phyloP scores from a whole-genome alignment of 2,888 invertebrate genomes.

The Athalia circularis region DNA sequence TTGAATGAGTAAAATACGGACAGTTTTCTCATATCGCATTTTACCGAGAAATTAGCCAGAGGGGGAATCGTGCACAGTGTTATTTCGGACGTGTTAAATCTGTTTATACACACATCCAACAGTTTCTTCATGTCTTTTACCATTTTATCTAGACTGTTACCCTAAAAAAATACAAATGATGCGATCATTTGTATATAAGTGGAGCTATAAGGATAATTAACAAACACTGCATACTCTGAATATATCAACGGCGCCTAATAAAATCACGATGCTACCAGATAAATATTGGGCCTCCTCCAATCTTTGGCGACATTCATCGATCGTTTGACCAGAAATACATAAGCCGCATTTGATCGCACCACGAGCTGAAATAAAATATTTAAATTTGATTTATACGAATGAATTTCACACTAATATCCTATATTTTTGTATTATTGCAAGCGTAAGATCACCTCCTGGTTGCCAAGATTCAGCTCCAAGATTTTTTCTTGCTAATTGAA shows the following conservation, averaged over 20 bases:
- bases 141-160: conserved; percentile 54
- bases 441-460: conserved; percentile 53
- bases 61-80: conserved; percentile 66
- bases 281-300: conserved; percentile 55
- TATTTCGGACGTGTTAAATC: conserved; percentile 58
- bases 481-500: conserved; percentile 63
- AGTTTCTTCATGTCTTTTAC: conserved; percentile 56
- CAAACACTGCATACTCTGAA: conserved; percentile 57
- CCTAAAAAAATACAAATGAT: conserved; percentile 48
- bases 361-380: conserved; percentile 53
- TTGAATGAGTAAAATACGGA: conserved; percentile 57
- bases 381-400: conserved; percentile 25
- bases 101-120: conserved; percentile 52
- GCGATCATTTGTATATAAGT: background rate
- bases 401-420: background rate
- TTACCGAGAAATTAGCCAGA: conserved; percentile 58
- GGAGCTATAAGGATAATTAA: background rate
- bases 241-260: conserved; percentile 65
- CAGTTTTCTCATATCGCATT: conserved; percentile 49
- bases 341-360: conserved; percentile 61
- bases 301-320: conserved; percentile 55
- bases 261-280: conserved; percentile 60
- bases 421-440: background rate
- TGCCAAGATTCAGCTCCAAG: conserved; percentile 56
- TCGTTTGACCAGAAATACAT: conserved; percentile 64